Conservation (phyloP, 1,140 invertebrate genomes). For the Bombus superbus region DNA sequence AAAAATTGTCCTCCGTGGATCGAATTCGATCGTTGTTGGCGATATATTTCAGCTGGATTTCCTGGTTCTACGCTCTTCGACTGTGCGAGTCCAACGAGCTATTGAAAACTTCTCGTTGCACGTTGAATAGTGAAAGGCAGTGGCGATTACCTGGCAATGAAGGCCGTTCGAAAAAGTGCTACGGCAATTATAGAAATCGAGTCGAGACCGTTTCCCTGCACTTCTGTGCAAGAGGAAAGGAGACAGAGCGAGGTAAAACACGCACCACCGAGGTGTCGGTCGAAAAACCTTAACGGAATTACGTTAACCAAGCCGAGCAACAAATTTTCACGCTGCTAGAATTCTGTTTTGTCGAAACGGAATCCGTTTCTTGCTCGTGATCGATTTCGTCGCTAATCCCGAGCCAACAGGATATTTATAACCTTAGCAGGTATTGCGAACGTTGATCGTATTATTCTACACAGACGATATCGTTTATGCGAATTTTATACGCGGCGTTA, state of each 20-base stretch:
- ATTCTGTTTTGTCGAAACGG: not conserved
- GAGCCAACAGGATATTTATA: no score
- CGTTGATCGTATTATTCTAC: no score
- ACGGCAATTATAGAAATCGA: constrained; percentile 32
- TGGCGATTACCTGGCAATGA: constrained; percentile 17
- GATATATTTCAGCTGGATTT: constrained; percentile 5
- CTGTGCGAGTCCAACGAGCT: not conserved
- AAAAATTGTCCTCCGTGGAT: constrained; percentile 25
- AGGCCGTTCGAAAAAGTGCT: constrained; percentile 19
- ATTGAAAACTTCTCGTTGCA: constrained; percentile 10
- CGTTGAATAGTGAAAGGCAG: constrained; percentile 38
- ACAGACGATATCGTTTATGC: no score
- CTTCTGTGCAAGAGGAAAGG: not conserved
- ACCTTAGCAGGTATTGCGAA: no score
- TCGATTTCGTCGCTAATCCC: not conserved
- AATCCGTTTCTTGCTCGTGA: not conserved
- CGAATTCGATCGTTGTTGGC: not conserved
- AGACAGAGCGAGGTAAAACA: not conserved
- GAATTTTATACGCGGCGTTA: no score
- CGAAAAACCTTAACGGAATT: not conserved
- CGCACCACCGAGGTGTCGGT: not conserved
- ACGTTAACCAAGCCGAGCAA: not conserved
- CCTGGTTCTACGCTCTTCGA: not conserved
- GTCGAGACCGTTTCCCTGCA: constrained; percentile 1
- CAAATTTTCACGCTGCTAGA: not conserved